Conservation (phyloP, 2,888 invertebrate species). For the Rotaria macrura region DNA sequence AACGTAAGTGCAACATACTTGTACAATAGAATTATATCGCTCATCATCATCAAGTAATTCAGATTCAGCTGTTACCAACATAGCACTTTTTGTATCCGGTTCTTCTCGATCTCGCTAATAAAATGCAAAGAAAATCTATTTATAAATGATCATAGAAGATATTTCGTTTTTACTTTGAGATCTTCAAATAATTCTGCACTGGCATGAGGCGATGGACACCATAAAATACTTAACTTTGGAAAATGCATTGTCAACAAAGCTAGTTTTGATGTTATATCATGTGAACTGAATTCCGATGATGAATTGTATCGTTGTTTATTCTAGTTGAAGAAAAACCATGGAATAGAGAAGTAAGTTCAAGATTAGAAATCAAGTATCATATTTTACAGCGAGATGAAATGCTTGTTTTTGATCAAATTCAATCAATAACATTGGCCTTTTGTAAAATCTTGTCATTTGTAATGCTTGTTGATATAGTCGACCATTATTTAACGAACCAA, state of each 20-base stretch:
- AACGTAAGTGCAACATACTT: background rate
- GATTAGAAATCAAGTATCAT: background rate
- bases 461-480: slow-evolving; percentile 86
- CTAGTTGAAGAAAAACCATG: background rate
- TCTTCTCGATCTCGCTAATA: slow-evolving; percentile 66
- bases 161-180: slow-evolving; percentile 60
- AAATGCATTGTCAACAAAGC: slow-evolving; percentile 87
- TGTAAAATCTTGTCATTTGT: slow-evolving; percentile 67
- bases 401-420: slow-evolving; percentile 87
- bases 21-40: slow-evolving; percentile 27
- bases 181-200: slow-evolving; percentile 90
- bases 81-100: slow-evolving; percentile 64
- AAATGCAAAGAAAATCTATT: background rate
- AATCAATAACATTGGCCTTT: slow-evolving; percentile 75
- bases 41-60: slow-evolving; percentile 39
- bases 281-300: slow-evolving; percentile 60
- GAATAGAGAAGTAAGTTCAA: background rate
- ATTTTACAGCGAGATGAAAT: slow-evolving; percentile 68
- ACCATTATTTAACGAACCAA: slow-evolving; percentile 85
- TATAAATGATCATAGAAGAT: background rate
- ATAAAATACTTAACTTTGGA: slow-evolving; percentile 77
- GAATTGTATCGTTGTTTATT: slow-evolving; percentile 23
- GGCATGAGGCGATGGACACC: slow-evolving; percentile 91
- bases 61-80: slow-evolving; percentile 60
- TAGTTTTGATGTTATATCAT: slow-evolving; percentile 72